phyloP scores from a whole-genome alignment of 2,888 invertebrate genomes.

The Yponomeuta sedellus region DNA sequence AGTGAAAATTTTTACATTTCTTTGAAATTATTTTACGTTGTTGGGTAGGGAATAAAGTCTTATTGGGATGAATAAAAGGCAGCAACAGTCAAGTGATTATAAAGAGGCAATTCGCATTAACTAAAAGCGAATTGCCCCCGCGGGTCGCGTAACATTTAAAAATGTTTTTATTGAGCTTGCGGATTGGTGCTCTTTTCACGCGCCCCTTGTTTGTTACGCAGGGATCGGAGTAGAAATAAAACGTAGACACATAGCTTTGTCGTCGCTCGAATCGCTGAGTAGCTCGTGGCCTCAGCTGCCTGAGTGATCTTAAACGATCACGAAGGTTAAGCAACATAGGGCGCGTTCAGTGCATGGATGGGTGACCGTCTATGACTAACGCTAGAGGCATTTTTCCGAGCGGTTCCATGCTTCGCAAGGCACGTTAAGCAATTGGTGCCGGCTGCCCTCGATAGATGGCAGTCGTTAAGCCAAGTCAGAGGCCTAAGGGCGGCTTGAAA shows the following conservation, averaged over 20 bases:
- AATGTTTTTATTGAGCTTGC: background rate
- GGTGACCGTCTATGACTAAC: too few species aligned
- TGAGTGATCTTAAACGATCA: too few species aligned
- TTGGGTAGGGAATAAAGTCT: background rate
- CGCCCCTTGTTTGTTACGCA: background rate
- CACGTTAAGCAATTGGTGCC: too few species aligned
- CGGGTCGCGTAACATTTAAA: constrained; percentile 30
- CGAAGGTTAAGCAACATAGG: too few species aligned
- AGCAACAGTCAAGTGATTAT: constrained; percentile 37
- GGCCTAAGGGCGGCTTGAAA: too few species aligned
- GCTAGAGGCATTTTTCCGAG: too few species aligned
- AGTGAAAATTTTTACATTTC: background rate
- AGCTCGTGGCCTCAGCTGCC: too few species aligned
- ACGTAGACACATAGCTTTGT: background rate
- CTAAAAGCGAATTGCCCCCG: constrained; percentile 59
- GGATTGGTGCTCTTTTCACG: constrained; percentile 3
- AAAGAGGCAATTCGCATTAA: constrained; percentile 58
- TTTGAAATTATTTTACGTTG: background rate
- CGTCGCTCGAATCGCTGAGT: too few species aligned
- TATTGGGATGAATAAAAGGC: constrained; percentile 20
- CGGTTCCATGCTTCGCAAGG: too few species aligned
- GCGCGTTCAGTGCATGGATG: too few species aligned
- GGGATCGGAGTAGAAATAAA: background rate
- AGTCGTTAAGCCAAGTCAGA: too few species aligned
- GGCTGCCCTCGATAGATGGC: too few species aligned